These are phyloP conservation scores for Anser brachyrhynchus DNA, from an alignment of 2,113 vertebrate genomes.

Conservation along the genomic window DNA sequence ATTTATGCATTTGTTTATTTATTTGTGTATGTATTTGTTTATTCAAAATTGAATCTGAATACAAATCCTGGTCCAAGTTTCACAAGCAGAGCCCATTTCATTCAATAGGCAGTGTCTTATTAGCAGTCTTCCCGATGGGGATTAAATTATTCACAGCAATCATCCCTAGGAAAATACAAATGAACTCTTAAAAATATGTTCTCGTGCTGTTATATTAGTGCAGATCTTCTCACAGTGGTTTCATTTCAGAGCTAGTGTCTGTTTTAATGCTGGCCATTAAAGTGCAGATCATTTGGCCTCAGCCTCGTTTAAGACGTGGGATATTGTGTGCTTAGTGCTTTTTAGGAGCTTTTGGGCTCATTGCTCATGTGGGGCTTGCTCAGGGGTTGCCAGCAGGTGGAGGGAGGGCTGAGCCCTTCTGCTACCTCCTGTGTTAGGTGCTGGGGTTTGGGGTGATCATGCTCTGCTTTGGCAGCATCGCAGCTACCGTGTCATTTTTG, in stretches of 20 bases:
- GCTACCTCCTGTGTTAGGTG: too few relatives aligned
- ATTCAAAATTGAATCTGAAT: not conserved
- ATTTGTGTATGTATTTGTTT: not conserved
- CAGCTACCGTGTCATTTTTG: fast-evolving
- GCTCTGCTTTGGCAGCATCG: too few relatives aligned
- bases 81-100: not conserved
- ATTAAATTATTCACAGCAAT: not conserved
- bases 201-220: fast-evolving
- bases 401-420: not conserved
- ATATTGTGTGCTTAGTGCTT: fast-evolving
- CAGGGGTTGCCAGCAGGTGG: too few relatives aligned
- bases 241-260: not conserved
- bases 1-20: not conserved
- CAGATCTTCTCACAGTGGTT: fast-evolving
- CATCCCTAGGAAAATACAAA: not conserved
- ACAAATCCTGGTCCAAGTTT: not conserved
- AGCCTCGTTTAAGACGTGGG: fast-evolving
- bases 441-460: not conserved
- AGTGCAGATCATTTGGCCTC: not conserved
- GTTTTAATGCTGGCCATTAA: not conserved
- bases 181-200: fast-evolving
- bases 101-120: not conserved
- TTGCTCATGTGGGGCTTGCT: not conserved
- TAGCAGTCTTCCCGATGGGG: not conserved
- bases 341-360: not conserved